Conservation (phyloP, 2,113 vertebrate genomes). For the Climacteris rufus region DNA sequence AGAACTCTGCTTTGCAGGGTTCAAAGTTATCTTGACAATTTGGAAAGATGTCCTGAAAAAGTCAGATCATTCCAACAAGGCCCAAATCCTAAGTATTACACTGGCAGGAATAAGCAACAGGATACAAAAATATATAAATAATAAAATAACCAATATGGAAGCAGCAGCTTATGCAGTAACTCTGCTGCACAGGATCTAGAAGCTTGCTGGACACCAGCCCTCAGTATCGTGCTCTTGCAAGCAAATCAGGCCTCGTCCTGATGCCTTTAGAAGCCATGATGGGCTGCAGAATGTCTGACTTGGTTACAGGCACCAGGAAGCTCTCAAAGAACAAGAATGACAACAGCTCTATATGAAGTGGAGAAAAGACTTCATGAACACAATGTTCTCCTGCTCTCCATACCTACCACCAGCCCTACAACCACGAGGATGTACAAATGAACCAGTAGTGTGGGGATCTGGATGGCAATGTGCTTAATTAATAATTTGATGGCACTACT, state of each 20-base stretch:
- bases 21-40: not conserved
- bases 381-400: not conserved
- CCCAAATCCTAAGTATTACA: not conserved
- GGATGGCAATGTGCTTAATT: not conserved
- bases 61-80: not conserved
- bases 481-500: not conserved
- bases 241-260: not conserved
- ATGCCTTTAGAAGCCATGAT: not conserved
- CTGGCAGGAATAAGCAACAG: not conserved
- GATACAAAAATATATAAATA: not conserved
- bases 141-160: not conserved
- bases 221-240: not conserved
- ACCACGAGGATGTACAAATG: accelerated
- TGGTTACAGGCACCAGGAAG: not conserved
- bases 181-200: not conserved
- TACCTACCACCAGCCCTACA: not conserved
- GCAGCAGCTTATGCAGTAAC: accelerated
- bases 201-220: not conserved
- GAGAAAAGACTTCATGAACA: not conserved
- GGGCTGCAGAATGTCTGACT: accelerated
- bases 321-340: not conserved
- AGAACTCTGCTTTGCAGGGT: not conserved
- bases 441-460: not conserved
- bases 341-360: not conserved
- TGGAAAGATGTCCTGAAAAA: not conserved